Evolutionary conservation across 2,797 vertebrate species (phyloP), one percentile per base, ranked within the genome.

Genomic region (Valencia hispanica): DNA sequence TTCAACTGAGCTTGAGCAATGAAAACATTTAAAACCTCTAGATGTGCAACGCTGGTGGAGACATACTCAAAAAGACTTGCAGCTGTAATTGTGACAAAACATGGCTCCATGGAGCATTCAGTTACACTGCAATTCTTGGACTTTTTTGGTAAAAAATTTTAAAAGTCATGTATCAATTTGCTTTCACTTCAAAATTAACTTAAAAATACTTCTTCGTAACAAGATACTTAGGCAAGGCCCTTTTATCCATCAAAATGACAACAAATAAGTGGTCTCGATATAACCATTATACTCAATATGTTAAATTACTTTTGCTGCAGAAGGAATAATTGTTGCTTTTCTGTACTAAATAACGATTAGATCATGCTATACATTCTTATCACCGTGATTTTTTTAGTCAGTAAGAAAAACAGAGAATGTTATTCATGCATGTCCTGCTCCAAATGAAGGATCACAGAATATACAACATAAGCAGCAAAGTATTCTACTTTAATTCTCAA

Each of bases 381-480:
- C 0, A 36, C 9, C 48, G 10, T 34, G 32, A 34, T 20, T 22
- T 51, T 51, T 22, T 36, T 65, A 12, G 32, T 65, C 9, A 39
- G 10, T 20, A 9, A 18, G 3, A 36, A 63, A 36, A 63, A 17
- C 61, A 63, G 20, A 22, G 18, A 65, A 36, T 63, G 10, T 66
- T 66, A 25, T 41, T 12, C 2, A 32, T 39, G 14, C 36, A 25
- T 5, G 63, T 71, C 48, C 69, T 76, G 59, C 50, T 73, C 66
- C 70, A 61, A 72, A 75, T 79, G 61, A 59, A 75, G 57, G 57
- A 63, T 61, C 53, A 72, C 61, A 81, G 63, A 85, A 79, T 45
- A 81, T 76, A 74, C 70, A 69, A 85, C 87, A 88, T 73, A 47
- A 89, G 78, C 5, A 5, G 50, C 53, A 76, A 83, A 69, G 68